Base-by-base conservation (phyloP, 2,888 invertebrate genomes). In the Xestoiulus laeticollis region DNA sequence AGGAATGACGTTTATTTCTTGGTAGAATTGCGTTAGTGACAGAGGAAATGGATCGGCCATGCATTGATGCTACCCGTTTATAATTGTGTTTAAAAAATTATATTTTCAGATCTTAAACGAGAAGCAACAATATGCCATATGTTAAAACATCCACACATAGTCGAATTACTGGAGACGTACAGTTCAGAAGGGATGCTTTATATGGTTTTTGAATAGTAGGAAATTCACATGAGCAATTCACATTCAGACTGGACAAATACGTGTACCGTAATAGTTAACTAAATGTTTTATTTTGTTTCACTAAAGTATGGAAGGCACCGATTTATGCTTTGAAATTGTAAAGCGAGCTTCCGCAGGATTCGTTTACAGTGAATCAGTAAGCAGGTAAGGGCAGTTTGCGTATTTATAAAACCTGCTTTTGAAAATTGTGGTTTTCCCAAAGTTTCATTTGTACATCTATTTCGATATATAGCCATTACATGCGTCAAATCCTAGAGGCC, bases 181-280 rank as follows among this genome's bases (percentile, higher is more conserved):
- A 98, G 98, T 92, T 98, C 98, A 6, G 99, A 99, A 93, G 98
- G 98, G 91, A 98, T 98, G 97, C 95, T 99, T 32, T 99, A 99
- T 93, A 99, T 99, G 99, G 98, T 99, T 90, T 99, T 99, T 93
- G 99, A 99, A 94, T 98, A 96, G 98, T 99, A 94, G 97, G 98
- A 96, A 92, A 33, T 32, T 33, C n/a, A 33, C 10, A 22, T 33
- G 5, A 38, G 2, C 5, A 38, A 8, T 38, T 8, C 19, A 22
- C n/a, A n/a, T n/a, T n/a, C n/a, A n/a, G 33, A 8, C 33, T n/a
- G n/a, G 43, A 33, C 2, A 33, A 43, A 33, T 84, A 10, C 33
- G 19, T 59, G 2, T 5, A 33, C 4, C 10, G 1, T 33, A n/a
- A n/a, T 33, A 30, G 32, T 3, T 83, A 33, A 83, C 8, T 86